phyloP scores from a whole-genome alignment of 2,113 vertebrate species.

The Balaeniceps rex region DNA sequence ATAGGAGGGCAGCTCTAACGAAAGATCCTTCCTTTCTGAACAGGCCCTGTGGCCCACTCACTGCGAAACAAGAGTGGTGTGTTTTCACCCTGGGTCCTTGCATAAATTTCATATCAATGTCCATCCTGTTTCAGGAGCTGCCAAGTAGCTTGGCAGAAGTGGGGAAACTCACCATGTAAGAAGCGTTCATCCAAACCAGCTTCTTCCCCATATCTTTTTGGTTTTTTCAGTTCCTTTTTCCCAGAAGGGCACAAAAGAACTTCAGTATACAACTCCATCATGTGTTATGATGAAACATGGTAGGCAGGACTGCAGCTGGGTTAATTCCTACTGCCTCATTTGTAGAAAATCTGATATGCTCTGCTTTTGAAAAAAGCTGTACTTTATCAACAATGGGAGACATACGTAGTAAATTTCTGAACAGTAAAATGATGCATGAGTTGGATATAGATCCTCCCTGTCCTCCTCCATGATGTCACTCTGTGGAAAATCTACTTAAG shows the following conservation, averaged over 20 bases:
- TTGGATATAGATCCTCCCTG: background rate
- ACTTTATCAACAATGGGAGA: background rate
- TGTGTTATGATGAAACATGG: background rate
- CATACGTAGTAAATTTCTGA: background rate
- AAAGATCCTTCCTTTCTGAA: background rate
- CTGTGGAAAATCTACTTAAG: background rate
- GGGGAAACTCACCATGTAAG: background rate
- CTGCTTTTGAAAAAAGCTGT: background rate
- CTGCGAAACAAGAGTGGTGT: accelerated
- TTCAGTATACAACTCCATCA: background rate
- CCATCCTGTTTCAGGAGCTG: background rate
- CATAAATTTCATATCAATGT: background rate
- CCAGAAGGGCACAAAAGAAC: background rate
- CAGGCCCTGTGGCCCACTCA: accelerated
- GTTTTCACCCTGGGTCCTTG: background rate
- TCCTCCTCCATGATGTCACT: background rate
- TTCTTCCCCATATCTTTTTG: background rate
- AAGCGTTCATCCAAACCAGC: background rate
- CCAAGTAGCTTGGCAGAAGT: background rate
- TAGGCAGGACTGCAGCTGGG: background rate
- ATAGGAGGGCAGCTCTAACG: background rate
- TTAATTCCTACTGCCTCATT: background rate
- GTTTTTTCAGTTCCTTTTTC: background rate
- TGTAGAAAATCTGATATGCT: background rate
- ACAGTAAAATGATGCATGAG: background rate